A percentile compares a stretch with the other conserved stretches of the same genome.
Conservation (phyloP, 2,797 vertebrate species). For the Liasis olivaceus region DNA sequence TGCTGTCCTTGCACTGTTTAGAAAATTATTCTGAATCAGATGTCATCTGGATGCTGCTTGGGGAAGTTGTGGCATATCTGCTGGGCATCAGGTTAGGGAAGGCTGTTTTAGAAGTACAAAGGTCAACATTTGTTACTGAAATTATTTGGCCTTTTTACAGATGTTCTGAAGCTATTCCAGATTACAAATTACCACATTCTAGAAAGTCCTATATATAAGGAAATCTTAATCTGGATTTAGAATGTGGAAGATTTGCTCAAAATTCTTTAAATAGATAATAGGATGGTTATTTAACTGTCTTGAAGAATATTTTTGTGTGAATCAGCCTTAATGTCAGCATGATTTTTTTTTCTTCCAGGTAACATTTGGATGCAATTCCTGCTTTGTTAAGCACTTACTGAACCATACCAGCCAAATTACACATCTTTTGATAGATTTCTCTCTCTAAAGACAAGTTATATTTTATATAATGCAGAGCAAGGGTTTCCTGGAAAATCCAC, state of each 20-base stretch:
- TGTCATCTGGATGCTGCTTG: neutral
- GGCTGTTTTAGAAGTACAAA: neutral
- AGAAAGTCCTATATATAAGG: neutral
- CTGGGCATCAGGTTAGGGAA: neutral
- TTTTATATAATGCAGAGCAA: conserved; percentile 38
- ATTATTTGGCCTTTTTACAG: neutral
- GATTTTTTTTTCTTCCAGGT: neutral
- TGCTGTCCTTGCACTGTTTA: neutral
- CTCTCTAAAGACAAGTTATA: conserved; percentile 13
- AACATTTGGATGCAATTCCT: neutral
- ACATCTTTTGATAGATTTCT: conserved; percentile 12
- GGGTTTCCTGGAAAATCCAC: conserved; percentile 21
- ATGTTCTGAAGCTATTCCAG: neutral
- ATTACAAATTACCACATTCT: neutral
- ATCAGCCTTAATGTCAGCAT: neutral
- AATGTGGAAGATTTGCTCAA: neutral
- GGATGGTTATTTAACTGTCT: neutral
- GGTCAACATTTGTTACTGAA: neutral
- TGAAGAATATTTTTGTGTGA: neutral
- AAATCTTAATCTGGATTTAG: neutral
- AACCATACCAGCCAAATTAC: conserved; percentile 14
- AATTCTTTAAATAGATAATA: neutral
- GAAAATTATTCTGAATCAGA: neutral
- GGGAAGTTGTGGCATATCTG: neutral
- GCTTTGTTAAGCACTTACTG: neutral